A percentile compares a stretch with the other conserved stretches of the same genome.
Evolutionary conservation across 2,888 invertebrate species (phyloP).

Genomic region (Cephus sareptanus): DNA sequence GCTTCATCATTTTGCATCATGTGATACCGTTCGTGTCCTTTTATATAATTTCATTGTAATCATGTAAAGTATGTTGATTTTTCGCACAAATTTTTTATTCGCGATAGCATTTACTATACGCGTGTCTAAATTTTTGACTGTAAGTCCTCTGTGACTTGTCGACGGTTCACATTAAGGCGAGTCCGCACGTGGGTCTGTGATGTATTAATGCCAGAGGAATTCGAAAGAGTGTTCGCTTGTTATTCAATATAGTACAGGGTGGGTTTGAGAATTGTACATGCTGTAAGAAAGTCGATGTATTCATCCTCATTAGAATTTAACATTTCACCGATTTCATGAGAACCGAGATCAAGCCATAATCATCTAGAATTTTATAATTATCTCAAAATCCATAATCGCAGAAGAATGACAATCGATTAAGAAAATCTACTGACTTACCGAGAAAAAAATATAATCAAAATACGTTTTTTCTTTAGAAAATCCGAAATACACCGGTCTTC

Average conservation of each 20-base stretch:
- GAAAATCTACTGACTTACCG: neutral
- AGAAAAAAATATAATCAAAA: neutral
- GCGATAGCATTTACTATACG: neutral
- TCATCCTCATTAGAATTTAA: neutral
- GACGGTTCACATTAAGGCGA: neutral
- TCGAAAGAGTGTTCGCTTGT: neutral
- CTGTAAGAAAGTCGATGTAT: neutral
- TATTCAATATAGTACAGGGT: neutral
- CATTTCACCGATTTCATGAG: neutral
- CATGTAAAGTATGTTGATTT: neutral
- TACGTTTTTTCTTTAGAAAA: neutral
- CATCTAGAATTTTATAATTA: neutral
- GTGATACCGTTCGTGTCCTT: neutral
- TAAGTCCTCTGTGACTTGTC: neutral
- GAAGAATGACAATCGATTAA: neutral
- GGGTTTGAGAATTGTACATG: neutral
- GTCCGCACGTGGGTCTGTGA: neutral
- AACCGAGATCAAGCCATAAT: neutral
- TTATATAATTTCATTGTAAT: neutral
- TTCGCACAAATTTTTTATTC: neutral
- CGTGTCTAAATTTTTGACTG: neutral
- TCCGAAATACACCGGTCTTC: neutral
- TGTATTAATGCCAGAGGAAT: neutral
- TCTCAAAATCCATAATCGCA: neutral
- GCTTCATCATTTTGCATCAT: neutral